Conservation (phyloP, 2,888 invertebrate genomes). For the Ctena decussata region DNA sequence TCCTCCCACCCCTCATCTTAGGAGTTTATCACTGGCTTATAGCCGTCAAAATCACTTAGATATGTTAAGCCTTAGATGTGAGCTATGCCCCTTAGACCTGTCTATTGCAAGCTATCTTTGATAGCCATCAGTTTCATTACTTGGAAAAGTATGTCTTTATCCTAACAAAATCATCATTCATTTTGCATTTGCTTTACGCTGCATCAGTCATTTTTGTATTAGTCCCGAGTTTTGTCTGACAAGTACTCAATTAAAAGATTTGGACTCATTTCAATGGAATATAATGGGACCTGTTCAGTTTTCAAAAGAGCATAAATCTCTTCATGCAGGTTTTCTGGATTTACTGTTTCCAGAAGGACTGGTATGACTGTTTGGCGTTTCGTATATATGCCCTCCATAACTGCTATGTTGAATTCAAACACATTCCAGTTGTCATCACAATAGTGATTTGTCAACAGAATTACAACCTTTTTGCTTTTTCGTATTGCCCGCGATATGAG, state of each 20-base stretch:
- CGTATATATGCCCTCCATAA: background rate
- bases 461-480: background rate
- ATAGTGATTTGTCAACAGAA: background rate
- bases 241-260: background rate
- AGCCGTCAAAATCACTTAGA: no score
- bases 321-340: background rate
- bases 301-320: background rate
- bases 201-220: no score
- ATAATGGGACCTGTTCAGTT: background rate
- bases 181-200: no score
- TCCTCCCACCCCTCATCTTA: no score
- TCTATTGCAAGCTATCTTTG: no score
- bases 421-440: background rate
- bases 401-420: background rate
- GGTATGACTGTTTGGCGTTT: background rate
- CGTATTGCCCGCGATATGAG: background rate
- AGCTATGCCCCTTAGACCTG: no score
- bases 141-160: no score
- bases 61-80: no score
- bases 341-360: background rate
- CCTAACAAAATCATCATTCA: no score
- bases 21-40: no score
- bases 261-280: background rate
- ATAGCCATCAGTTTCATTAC: no score
- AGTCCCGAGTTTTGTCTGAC: background rate